phyloP scores from a whole-genome alignment of 2,888 invertebrate genomes.

The Pseudococcus jackbeardsleyi region DNA sequence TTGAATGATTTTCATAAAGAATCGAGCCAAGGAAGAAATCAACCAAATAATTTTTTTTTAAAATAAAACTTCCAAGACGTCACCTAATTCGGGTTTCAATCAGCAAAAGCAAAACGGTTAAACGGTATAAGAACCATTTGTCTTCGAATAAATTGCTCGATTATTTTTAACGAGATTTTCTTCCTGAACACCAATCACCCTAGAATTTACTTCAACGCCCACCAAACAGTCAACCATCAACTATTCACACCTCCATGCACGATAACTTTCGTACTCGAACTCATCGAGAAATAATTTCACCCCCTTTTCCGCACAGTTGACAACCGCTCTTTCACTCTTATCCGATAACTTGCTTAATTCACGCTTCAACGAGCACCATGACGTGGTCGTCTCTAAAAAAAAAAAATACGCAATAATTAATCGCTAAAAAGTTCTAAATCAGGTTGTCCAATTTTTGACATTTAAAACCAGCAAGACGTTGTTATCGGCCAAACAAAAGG shows the following conservation, averaged over 20 bases:
- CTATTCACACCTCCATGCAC: too few species aligned
- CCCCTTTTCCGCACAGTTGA: not conserved
- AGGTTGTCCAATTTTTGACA: not conserved
- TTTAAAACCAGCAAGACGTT: not conserved
- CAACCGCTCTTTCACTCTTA: not conserved
- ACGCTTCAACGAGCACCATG: not conserved
- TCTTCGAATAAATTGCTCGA: not conserved
- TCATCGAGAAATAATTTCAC: not conserved
- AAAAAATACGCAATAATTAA: not conserved
- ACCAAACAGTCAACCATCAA: too few species aligned
- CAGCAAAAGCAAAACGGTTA: too few species aligned
- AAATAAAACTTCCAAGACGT: too few species aligned
- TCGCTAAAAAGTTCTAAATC: not conserved
- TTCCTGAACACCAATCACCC: too few species aligned
- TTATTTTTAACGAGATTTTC: not conserved
- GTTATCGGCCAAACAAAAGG: not conserved
- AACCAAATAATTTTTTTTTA: too few species aligned
- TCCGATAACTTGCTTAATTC: not conserved
- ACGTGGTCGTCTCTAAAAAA: not conserved
- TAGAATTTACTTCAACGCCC: not conserved
- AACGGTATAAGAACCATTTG: not conserved
- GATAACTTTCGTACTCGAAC: too few species aligned
- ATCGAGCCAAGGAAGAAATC: too few species aligned
- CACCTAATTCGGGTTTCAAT: too few species aligned
- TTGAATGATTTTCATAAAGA: too few species aligned